phyloP scores from a whole-genome alignment of 2,888 invertebrate species.

The Philereme transversata region DNA sequence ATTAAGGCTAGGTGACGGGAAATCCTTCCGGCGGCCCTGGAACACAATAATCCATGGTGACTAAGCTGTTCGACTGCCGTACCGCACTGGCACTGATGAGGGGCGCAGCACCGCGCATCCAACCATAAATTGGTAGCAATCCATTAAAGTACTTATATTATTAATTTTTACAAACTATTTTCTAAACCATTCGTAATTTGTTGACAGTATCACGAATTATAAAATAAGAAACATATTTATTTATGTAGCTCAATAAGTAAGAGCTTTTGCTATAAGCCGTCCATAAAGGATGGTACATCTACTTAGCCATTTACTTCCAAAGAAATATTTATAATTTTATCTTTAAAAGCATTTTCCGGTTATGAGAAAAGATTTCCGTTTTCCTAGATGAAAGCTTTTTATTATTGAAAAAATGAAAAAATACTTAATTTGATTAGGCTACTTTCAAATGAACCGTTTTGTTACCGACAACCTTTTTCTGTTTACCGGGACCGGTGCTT shows the following conservation, averaged over 20 bases:
- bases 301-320: constrained; percentile 8
- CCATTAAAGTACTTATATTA: too few species aligned
- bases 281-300: constrained; percentile 1
- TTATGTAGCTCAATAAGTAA: neutral
- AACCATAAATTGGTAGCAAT: too few species aligned
- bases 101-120: too few species aligned
- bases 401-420: constrained; percentile 27
- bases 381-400: constrained; percentile 23
- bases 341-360: constrained; percentile 17
- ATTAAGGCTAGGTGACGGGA: too few species aligned
- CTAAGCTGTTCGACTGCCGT: too few species aligned
- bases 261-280: constrained; percentile 6
- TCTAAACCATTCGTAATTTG: too few species aligned
- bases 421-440: constrained; percentile 21
- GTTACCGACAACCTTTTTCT: neutral
- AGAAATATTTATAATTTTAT: constrained; percentile 21
- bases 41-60: too few species aligned
- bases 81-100: too few species aligned
- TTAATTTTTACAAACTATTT: too few species aligned
- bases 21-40: too few species aligned
- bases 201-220: too few species aligned
- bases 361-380: constrained; percentile 28
- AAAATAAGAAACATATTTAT: too few species aligned
- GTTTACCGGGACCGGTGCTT: neutral
- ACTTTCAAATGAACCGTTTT: neutral